phyloP scores from a whole-genome alignment of 2,797 vertebrate genomes.

The Danio choprae region DNA sequence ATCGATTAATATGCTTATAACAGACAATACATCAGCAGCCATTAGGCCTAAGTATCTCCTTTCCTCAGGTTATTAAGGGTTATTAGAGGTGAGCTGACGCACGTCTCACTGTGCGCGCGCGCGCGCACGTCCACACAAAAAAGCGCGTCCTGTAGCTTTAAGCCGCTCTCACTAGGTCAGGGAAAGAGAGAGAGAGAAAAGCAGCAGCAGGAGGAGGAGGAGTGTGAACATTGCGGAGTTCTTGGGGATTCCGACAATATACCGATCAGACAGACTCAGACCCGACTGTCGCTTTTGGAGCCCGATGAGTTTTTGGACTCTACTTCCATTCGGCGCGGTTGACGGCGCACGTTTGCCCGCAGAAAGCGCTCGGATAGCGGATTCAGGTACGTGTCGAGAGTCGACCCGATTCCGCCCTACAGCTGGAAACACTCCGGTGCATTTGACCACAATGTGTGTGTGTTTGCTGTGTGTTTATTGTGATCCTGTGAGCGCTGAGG shows the following conservation, averaged over 20 bases:
- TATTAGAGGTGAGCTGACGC: conserved; percentile 21
- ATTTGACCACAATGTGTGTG: not conserved
- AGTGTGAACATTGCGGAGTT: conserved; percentile 73
- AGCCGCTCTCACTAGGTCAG: not conserved
- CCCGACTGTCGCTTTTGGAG: conserved; percentile 62
- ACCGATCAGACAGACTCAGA: conserved; percentile 71
- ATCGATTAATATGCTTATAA: not conserved
- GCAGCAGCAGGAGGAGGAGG: conserved; percentile 59
- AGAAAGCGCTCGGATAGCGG: conserved; percentile 58
- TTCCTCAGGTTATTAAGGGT: conserved; percentile 3
- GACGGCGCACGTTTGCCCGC: conserved; percentile 56
- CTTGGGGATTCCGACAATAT: conserved; percentile 80
- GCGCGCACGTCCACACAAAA: conserved; percentile 16
- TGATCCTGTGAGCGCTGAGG: not conserved
- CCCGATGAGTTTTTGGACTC: conserved; percentile 56
- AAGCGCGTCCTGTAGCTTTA: conserved; percentile 43
- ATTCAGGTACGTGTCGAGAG: conserved; percentile 72
- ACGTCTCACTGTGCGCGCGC: conserved; percentile 36
- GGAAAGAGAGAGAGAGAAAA: conserved; percentile 43
- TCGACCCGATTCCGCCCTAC: conserved; percentile 49
- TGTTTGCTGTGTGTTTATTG: conserved; percentile 39
- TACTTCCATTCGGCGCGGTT: conserved; percentile 54
- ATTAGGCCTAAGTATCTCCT: not conserved
- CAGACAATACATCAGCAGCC: not conserved
- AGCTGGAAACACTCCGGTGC: not conserved